Conservation (phyloP, 2,888 invertebrate genomes). For the Epinotia bilunana region DNA sequence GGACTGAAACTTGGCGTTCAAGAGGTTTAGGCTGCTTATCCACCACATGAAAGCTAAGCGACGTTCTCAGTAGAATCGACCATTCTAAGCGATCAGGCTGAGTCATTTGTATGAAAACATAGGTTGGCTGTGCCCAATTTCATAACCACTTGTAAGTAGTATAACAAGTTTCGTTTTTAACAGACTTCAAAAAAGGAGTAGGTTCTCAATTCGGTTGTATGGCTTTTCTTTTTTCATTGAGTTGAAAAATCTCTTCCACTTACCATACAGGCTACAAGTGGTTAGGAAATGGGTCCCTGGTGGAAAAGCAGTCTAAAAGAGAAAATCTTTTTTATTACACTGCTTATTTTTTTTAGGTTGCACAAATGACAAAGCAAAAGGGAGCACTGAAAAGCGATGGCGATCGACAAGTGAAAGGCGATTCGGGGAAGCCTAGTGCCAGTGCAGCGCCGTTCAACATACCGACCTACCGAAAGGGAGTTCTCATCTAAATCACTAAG, state of each 20-base stretch:
- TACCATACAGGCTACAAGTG: not conserved
- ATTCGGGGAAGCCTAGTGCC: conserved; percentile 54
- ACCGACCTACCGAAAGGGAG: conserved; percentile 73
- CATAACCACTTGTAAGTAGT: not conserved
- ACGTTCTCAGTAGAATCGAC: not conserved
- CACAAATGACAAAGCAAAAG: conserved; percentile 73
- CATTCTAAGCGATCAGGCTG: too few relatives aligned
- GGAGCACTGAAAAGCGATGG: conserved; percentile 55
- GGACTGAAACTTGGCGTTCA: not conserved
- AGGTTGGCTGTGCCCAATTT: not conserved
- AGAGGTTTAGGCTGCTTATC: not conserved
- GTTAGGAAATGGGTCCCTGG: not conserved
- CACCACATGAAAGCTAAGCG: not conserved
- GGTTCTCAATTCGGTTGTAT: too few relatives aligned
- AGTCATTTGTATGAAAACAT: too few relatives aligned
- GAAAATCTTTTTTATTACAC: not conserved
- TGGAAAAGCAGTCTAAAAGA: not conserved
- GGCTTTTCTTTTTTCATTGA: not conserved
- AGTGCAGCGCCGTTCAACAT: conserved; percentile 59
- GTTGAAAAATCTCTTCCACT: not conserved
- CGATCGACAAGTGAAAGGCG: conserved; percentile 59
- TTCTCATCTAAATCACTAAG: conserved; percentile 64
- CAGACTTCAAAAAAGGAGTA: too few relatives aligned
- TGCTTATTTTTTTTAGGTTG: conserved; percentile 62
- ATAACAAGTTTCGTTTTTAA: not conserved